These are phyloP conservation scores for Chitala chitala DNA, from an alignment of 2,113 vertebrate species.

Conservation along the genomic window DNA sequence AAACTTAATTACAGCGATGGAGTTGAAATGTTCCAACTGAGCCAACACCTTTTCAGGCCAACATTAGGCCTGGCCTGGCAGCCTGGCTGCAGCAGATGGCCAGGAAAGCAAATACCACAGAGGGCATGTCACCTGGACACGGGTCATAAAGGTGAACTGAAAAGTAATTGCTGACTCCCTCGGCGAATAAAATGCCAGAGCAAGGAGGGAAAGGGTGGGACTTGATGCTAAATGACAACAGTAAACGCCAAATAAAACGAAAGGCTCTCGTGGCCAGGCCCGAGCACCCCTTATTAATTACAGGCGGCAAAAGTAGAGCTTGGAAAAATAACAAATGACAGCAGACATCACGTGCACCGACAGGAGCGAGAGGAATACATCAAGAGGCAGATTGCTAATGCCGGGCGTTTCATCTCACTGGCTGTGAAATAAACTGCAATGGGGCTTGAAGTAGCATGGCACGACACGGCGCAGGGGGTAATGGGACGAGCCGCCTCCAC, in stretches of 20 bases:
- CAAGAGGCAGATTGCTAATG: slow-evolving; percentile 75
- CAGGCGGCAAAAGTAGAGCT: slow-evolving; percentile 57
- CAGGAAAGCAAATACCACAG: slow-evolving; percentile 52
- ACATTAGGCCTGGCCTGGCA: slow-evolving; percentile 33
- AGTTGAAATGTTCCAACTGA: slow-evolving; percentile 2
- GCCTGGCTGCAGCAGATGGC: slow-evolving; percentile 59
- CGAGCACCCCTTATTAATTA: slow-evolving; percentile 63
- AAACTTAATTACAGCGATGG: not conserved
- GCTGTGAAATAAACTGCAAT: slow-evolving; percentile 76
- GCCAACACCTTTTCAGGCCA: not conserved
- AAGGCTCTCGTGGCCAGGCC: slow-evolving; percentile 59
- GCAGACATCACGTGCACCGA: slow-evolving; percentile 21
- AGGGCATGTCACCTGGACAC: slow-evolving; percentile 47
- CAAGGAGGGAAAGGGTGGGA: slow-evolving; percentile 39
- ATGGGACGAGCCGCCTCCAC: slow-evolving; percentile 67
- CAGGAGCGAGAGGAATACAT: slow-evolving; percentile 61
- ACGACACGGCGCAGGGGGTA: slow-evolving; percentile 55
- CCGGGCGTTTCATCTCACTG: slow-evolving; percentile 71
- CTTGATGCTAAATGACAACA: slow-evolving; percentile 64
- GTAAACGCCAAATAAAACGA: slow-evolving; percentile 67
- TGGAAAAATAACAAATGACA: slow-evolving; percentile 29
- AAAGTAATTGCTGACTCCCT: slow-evolving; percentile 68
- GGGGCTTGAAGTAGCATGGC: slow-evolving; percentile 71
- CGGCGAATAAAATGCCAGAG: slow-evolving; percentile 28
- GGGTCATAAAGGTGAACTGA: slow-evolving; percentile 67